Evolutionary conservation across 2,888 invertebrate species (phyloP).

Genomic region (Agonum fuliginosum): DNA sequence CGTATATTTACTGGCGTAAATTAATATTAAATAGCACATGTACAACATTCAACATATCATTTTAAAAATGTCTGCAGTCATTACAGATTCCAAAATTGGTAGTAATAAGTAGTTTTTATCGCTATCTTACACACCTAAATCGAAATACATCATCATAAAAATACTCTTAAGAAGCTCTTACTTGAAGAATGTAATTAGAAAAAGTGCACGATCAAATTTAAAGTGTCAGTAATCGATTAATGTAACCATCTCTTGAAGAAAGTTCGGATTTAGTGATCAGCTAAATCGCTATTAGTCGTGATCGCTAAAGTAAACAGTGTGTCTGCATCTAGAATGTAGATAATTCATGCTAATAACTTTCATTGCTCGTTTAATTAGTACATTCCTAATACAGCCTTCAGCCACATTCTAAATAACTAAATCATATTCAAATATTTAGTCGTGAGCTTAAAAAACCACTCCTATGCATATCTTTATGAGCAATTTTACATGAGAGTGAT

Average conservation of each 20-base stretch:
- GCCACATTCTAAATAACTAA: slow-evolving; percentile 41
- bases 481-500: slow-evolving; percentile 4
- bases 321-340: background rate
- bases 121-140: background rate
- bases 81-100: slow-evolving; percentile 4
- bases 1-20: background rate
- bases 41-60: too few relatives aligned
- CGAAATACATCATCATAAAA: background rate
- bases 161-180: background rate
- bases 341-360: slow-evolving; percentile 43
- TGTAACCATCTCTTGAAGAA: slow-evolving; percentile 8
- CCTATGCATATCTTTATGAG: slow-evolving; percentile 23
- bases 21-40: background rate
- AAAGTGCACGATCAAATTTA: background rate
- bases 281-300: background rate
- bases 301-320: slow-evolving; percentile 15
- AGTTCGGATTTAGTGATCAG: slow-evolving; percentile 15
- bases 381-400: slow-evolving; percentile 45
- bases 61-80: too few relatives aligned
- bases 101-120: background rate
- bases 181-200: slow-evolving; percentile 12
- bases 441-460: slow-evolving; percentile 19
- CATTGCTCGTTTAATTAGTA: slow-evolving; percentile 50
- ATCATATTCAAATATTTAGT: slow-evolving; percentile 54
- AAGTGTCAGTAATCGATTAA: slow-evolving; percentile 22